These are phyloP conservation scores for Scaptomyza reducta DNA, from an alignment of 2,888 invertebrate species.

Conservation along the genomic window DNA sequence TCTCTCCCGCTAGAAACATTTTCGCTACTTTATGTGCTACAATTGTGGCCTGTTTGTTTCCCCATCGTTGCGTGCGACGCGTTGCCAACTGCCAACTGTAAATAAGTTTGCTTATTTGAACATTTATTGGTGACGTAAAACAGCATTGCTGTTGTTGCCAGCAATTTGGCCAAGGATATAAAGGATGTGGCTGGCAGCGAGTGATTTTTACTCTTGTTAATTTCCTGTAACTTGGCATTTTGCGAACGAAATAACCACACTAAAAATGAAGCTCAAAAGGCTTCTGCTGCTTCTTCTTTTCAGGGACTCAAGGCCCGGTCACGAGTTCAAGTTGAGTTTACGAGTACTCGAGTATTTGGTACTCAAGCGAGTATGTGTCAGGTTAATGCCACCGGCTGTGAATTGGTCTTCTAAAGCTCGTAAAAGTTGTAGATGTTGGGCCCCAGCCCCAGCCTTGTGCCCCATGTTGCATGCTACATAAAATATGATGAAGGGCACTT, in stretches of 20 bases:
- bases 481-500: slow-evolving; percentile 76
- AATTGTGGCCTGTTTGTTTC: slow-evolving; percentile 56
- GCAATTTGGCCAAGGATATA: slow-evolving; percentile 22
- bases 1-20: slow-evolving; percentile 31
- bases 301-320: slow-evolving; percentile 26
- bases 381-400: slow-evolving; percentile 59
- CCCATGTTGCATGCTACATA: slow-evolving; percentile 61
- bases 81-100: slow-evolving; percentile 45
- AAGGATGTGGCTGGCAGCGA: slow-evolving; percentile 3
- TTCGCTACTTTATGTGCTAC: slow-evolving; percentile 71
- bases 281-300: not conserved
- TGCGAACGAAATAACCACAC: no score
- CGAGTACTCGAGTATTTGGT: slow-evolving; percentile 37
- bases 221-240: slow-evolving; percentile 65
- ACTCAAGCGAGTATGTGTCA: slow-evolving; percentile 34
- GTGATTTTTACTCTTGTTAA: slow-evolving; percentile 70
- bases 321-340: slow-evolving; percentile 53
- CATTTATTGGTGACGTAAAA: slow-evolving; percentile 77
- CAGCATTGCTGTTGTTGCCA: slow-evolving; percentile 55
- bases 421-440: slow-evolving; percentile 46
- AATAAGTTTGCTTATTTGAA: slow-evolving; percentile 76
- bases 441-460: slow-evolving; percentile 5
- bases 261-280: slow-evolving; percentile 3
- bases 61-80: slow-evolving; percentile 8
- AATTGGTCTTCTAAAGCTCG: slow-evolving; percentile 67